These are phyloP conservation scores for Anthopleura xanthogrammica DNA, from an alignment of 92 coral and sea anemone genomes.

Conservation along the genomic window DNA sequence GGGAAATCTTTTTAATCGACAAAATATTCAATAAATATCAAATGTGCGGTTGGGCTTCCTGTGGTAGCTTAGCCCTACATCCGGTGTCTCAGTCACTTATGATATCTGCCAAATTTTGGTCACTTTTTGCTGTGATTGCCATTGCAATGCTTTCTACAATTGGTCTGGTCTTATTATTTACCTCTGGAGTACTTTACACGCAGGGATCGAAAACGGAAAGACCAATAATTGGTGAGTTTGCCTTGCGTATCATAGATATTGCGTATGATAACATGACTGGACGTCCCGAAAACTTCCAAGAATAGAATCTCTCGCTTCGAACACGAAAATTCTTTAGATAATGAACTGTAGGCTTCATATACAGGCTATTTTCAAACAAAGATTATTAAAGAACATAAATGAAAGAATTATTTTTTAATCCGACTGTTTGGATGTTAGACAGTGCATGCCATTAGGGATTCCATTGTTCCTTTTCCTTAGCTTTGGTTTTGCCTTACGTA, in stretches of 20 bases:
- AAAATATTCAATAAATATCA: too few relatives aligned
- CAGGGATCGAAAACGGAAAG: slow-evolving; percentile 3
- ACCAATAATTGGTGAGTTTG: slow-evolving; percentile 26
- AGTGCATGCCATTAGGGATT: too few relatives aligned
- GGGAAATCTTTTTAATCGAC: too few relatives aligned
- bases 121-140: background rate
- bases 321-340: too few relatives aligned
- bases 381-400: background rate
- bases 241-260: background rate
- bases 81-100: background rate
- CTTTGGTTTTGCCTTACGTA: background rate
- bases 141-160: background rate
- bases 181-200: slow-evolving; percentile 7
- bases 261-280: background rate
- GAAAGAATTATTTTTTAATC: too few relatives aligned
- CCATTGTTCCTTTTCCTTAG: background rate
- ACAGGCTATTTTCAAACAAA: background rate
- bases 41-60: too few relatives aligned
- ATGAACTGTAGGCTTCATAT: background rate
- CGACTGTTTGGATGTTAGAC: background rate
- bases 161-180: background rate
- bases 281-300: background rate
- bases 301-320: too few relatives aligned
- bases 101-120: background rate
- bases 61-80: too few relatives aligned